Evolutionary conservation across 2,888 invertebrate genomes (phyloP).

Genomic region (Glaucopsyche alexis): DNA sequence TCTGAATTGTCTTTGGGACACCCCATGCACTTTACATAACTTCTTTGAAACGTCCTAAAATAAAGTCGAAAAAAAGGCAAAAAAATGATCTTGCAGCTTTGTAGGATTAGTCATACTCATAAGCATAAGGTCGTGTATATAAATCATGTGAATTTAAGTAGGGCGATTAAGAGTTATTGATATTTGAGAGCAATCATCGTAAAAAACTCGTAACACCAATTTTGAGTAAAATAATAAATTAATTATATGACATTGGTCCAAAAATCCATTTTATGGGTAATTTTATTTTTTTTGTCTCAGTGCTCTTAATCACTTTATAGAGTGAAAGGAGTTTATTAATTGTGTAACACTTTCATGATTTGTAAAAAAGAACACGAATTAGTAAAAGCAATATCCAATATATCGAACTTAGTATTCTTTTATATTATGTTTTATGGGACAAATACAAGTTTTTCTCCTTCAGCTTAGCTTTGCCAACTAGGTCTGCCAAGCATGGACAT

Average conservation of each 20-base stretch:
- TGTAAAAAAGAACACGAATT: neutral
- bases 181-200: neutral
- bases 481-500: no score
- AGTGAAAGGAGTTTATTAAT: neutral
- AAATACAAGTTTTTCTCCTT: neutral
- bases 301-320: neutral
- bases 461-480: neutral
- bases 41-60: no score
- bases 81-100: neutral
- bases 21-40: no score
- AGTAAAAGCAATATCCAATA: no score
- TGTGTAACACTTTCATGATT: neutral
- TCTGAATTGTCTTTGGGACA: no score
- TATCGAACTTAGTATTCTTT: no score
- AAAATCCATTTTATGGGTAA: neutral
- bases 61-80: neutral
- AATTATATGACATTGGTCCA: conserved; percentile 1
- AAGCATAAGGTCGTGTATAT: no score
- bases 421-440: no score
- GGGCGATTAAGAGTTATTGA: neutral
- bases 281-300: neutral
- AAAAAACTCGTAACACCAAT: neutral
- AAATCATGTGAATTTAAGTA: neutral
- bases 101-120: neutral
- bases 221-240: neutral